Conservation (phyloP, 1,140 invertebrate species). For the Drosophila melanogaster region DNA sequence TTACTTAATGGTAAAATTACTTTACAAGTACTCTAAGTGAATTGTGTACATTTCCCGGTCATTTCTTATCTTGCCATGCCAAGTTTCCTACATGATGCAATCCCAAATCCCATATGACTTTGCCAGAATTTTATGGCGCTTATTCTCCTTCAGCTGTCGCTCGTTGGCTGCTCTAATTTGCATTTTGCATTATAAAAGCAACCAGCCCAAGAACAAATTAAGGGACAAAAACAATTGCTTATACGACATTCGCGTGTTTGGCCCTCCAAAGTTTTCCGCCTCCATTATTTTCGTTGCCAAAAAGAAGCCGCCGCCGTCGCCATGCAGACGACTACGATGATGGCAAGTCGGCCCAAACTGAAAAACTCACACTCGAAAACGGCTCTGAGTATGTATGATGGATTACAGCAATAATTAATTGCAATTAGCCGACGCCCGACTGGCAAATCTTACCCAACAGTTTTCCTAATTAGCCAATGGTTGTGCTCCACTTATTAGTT, state of each 20-base stretch:
- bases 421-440: conserved; percentile 64
- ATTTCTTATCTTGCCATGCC: conserved; percentile 19
- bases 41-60: conserved; percentile 1
- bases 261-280: conserved; percentile 44
- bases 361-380: conserved; percentile 43
- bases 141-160: conserved; percentile 16
- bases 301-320: conserved; percentile 57
- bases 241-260: conserved; percentile 77
- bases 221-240: conserved; percentile 53
- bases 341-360: conserved; percentile 15
- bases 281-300: conserved; percentile 45
- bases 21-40: no score
- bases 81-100: conserved; percentile 46
- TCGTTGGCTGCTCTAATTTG: conserved; percentile 56
- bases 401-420: conserved; percentile 80
- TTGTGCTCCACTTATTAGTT: conserved; percentile 1
- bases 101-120: conserved; percentile 47
- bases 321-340: conserved; percentile 30
- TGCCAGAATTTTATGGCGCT: conserved; percentile 26
- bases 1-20: no score
- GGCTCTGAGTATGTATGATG: conserved; percentile 54
- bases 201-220: conserved; percentile 23
- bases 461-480: conserved; percentile 16
- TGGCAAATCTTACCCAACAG: conserved; percentile 33
- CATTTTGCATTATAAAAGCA: conserved; percentile 67